phyloP scores from a whole-genome alignment of 2,888 invertebrate genomes.

The Pyralis farinalis region DNA sequence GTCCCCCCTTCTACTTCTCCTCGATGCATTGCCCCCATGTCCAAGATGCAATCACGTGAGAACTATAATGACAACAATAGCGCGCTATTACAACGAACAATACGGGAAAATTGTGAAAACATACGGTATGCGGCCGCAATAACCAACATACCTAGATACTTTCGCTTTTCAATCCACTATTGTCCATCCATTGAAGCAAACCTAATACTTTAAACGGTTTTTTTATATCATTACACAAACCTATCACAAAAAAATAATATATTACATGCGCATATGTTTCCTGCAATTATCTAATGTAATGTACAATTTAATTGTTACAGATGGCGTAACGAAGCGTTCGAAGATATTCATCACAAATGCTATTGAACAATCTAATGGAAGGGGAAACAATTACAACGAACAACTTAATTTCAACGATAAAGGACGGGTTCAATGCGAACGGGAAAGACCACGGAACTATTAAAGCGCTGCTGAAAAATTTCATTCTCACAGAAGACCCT shows the following conservation, averaged over 20 bases:
- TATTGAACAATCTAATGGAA: slow-evolving; percentile 66
- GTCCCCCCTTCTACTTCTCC: slow-evolving; percentile 11
- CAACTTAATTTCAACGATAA: slow-evolving; percentile 59
- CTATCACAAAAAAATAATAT: not conserved
- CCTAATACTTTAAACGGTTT: slow-evolving; percentile 14
- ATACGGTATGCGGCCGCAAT: slow-evolving; percentile 1
- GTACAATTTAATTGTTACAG: slow-evolving; percentile 53
- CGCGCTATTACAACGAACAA: slow-evolving; percentile 16
- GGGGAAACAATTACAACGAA: slow-evolving; percentile 56
- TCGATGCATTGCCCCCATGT: slow-evolving; percentile 19
- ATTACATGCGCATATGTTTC: slow-evolving; percentile 15
- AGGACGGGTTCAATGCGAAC: slow-evolving; percentile 46
- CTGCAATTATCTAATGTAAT: slow-evolving; percentile 18
- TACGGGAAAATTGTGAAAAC: slow-evolving; percentile 18
- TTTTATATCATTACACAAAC: not conserved
- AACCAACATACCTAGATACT: slow-evolving; percentile 28
- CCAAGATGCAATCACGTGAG: slow-evolving; percentile 34
- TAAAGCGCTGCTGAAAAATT: slow-evolving; percentile 62
- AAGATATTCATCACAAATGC: slow-evolving; percentile 58
- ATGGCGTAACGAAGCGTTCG: slow-evolving; percentile 65
- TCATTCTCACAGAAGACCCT: slow-evolving; percentile 58
- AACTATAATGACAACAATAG: slow-evolving; percentile 25
- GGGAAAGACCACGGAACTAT: slow-evolving; percentile 60
- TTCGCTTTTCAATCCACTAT: slow-evolving; percentile 25
- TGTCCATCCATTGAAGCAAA: slow-evolving; percentile 25